Percentiles rank a stretch among this genome's conserved stretches.
phyloP scores from a whole-genome alignment of 2,888 invertebrate genomes.

The Epinotia ramella region DNA sequence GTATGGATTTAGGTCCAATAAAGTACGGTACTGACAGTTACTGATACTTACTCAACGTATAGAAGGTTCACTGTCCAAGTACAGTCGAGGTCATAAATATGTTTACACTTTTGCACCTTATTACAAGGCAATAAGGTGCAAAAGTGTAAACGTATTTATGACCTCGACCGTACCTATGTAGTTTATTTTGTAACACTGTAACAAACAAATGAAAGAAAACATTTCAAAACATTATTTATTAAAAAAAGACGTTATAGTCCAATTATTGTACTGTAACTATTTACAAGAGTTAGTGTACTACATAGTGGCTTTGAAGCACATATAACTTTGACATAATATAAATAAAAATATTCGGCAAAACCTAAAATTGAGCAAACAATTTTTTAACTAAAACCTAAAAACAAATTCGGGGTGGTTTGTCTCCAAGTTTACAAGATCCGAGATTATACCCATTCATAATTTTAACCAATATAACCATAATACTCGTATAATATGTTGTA shows the following conservation, averaged over 20 bases:
- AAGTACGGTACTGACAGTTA: no score
- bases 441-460: conserved; percentile 14
- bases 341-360: conserved; percentile 40
- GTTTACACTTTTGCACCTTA: no score
- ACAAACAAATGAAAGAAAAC: conserved; percentile 16
- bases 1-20: no score
- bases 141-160: no score
- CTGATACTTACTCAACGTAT: no score
- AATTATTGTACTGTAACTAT: conserved; percentile 41
- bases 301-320: conserved; percentile 35
- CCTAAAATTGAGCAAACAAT: conserved; percentile 42
- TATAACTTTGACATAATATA: conserved; percentile 31
- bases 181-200: no score
- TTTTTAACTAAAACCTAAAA: conserved; percentile 32
- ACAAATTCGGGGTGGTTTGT: conserved; percentile 6
- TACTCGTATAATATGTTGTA: background rate
- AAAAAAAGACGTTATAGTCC: conserved; percentile 38
- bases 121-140: no score
- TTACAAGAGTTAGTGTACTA: conserved; percentile 39
- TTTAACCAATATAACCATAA: conserved; percentile 8
- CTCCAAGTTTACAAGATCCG: conserved; percentile 4
- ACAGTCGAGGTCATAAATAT: no score
- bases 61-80: no score
- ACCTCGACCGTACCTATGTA: no score
- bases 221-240: conserved; percentile 36